Conservation (phyloP, 2,797 vertebrate species). For the Natrix natrix region DNA sequence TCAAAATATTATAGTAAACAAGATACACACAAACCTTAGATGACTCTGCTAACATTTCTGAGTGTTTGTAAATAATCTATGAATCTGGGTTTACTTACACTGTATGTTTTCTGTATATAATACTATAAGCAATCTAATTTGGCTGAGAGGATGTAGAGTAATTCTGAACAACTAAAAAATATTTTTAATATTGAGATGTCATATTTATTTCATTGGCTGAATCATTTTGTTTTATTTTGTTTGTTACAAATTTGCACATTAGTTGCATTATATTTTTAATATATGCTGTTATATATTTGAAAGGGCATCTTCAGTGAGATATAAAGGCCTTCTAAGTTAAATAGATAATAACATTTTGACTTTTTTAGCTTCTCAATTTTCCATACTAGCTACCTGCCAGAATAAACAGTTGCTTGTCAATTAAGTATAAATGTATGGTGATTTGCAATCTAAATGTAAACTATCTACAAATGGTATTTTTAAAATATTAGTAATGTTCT, state of each 20-base stretch:
- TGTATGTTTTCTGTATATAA: not conserved
- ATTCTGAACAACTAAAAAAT: not conserved
- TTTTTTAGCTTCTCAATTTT: not conserved
- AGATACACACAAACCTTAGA: not conserved
- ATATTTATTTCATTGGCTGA: not conserved
- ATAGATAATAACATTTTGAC: not conserved
- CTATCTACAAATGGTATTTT: not conserved
- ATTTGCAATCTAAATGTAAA: not conserved
- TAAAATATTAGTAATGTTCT: not conserved
- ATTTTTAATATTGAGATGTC: not conserved
- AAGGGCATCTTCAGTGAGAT: not conserved
- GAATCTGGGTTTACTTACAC: not conserved
- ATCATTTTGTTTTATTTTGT: not conserved
- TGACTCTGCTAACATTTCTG: not conserved
- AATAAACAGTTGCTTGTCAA: not conserved
- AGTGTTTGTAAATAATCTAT: not conserved
- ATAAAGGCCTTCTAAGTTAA: not conserved
- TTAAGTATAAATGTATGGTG: not conserved
- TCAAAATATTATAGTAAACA: not conserved
- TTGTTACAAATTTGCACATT: not conserved
- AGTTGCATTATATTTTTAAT: not conserved
- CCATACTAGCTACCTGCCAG: not conserved
- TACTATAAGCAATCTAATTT: not conserved
- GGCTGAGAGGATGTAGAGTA: not conserved
- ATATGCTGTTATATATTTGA: not conserved